These are phyloP conservation scores for Pissodes strobi DNA, from an alignment of 1,140 invertebrate genomes.

Conservation along the genomic window DNA sequence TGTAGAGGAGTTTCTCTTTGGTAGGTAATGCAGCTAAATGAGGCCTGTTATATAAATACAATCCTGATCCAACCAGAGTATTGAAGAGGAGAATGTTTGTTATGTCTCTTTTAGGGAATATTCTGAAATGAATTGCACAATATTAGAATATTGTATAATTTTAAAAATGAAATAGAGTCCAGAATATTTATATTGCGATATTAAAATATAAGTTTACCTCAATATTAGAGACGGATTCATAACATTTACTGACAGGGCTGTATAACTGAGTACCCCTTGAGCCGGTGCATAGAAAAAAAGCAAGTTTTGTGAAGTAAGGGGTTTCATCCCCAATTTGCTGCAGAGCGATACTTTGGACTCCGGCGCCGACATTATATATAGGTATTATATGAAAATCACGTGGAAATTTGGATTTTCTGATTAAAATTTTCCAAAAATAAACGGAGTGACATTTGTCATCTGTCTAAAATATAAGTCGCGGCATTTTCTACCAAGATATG, in stretches of 20 bases:
- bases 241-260: conserved; percentile 66
- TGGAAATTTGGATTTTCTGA: conserved; percentile 25
- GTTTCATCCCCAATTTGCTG: conserved; percentile 61
- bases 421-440: conserved; percentile 31
- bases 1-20: conserved; percentile 59
- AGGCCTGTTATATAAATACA: conserved; percentile 68
- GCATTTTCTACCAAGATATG: too few relatives aligned
- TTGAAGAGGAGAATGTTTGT: conserved; percentile 64
- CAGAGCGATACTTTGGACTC: conserved; percentile 30
- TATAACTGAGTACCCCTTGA: conserved; percentile 65
- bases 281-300: conserved; percentile 66
- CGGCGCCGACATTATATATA: conserved; percentile 19
- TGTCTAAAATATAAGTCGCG: too few relatives aligned
- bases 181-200: neutral
- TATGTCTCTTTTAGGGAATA: conserved; percentile 63
- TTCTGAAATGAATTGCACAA: too few relatives aligned
- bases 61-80: conserved; percentile 63
- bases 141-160: too few relatives aligned
- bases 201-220: conserved; percentile 55
- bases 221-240: conserved; percentile 68
- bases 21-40: conserved; percentile 59
- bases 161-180: neutral
- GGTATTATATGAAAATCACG: conserved; percentile 19
- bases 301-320: conserved; percentile 63
- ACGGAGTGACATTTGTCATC: too few relatives aligned